These are phyloP conservation scores for Benthosema pterotum DNA, from an alignment of 2,797 vertebrate species.

Conservation along the genomic window DNA sequence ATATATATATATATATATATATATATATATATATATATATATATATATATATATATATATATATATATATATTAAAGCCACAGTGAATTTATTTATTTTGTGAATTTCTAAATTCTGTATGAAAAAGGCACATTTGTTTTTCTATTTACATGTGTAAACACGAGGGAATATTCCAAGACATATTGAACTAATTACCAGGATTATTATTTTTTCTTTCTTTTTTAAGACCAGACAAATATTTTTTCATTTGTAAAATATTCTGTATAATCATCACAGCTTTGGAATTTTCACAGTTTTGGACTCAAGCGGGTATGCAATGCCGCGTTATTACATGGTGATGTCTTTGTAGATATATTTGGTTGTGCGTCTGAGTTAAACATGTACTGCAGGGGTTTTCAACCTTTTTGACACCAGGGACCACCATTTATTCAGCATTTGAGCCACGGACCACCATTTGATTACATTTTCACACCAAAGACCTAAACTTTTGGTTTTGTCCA, in stretches of 20 bases:
- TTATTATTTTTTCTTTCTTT: conserved; percentile 41
- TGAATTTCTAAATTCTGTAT: conserved; percentile 84
- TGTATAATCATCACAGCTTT: conserved; percentile 66
- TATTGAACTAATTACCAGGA: conserved; percentile 63
- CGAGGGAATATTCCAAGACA: conserved; percentile 76
- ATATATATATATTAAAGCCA: conserved; percentile 74
- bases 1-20: conserved; percentile 50
- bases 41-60: conserved; percentile 34
- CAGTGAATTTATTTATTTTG: conserved; percentile 85
- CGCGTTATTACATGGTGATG: conserved; percentile 53
- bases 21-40: conserved; percentile 50
- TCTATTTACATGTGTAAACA: conserved; percentile 75
- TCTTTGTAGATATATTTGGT: conserved; percentile 66
- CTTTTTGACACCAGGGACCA: too few species aligned
- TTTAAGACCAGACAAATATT: conserved; percentile 56
- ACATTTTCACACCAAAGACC: too few species aligned
- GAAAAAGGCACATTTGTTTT: conserved; percentile 77
- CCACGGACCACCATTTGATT: too few species aligned
- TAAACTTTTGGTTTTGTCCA: too few species aligned
- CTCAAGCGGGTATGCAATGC: conserved; percentile 37
- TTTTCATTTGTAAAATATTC: conserved; percentile 72
- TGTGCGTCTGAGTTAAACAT: conserved; percentile 65
- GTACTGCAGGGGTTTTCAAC: too few species aligned
- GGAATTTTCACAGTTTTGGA: conserved; percentile 67
- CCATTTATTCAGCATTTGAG: too few species aligned